Evolutionary conservation across 2,113 vertebrate genomes (phyloP).

Genomic region (Nibea coibor): DNA sequence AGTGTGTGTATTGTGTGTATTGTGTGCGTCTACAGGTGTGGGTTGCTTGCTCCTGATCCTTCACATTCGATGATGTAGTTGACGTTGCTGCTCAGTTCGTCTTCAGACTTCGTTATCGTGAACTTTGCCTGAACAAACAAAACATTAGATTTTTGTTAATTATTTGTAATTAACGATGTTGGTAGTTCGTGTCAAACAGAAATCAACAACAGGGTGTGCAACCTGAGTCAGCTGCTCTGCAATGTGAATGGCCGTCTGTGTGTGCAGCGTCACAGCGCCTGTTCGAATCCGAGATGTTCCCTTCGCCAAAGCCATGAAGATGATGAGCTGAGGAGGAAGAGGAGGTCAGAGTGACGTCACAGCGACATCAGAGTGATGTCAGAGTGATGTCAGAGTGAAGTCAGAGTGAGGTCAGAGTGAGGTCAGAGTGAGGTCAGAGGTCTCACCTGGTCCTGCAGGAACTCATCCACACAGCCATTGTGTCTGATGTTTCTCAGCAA

Average conservation of each 20-base stretch:
- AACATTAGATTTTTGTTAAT: no score
- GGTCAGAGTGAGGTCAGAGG: conserved; percentile 8
- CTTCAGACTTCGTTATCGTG: conserved; percentile 89
- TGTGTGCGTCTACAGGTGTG: conserved; percentile 74
- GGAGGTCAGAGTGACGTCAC: not conserved
- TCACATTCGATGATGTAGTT: conserved; percentile 93
- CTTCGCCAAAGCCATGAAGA: conserved; percentile 97
- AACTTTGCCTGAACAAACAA: conserved; percentile 90
- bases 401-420: not conserved
- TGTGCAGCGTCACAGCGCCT: conserved; percentile 94
- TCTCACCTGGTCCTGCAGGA: conserved; percentile 96
- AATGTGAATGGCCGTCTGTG: conserved; percentile 95
- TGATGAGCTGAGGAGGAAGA: conserved; percentile 87
- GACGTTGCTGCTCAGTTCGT: conserved; percentile 84
- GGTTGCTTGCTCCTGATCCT: conserved; percentile 89
- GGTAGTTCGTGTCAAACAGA: no score
- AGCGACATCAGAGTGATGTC: no score
- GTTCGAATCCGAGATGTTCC: conserved; percentile 92
- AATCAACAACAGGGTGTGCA: conserved; percentile 12
- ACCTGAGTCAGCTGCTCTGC: conserved; percentile 94
- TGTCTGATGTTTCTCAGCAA: conserved; percentile 93
- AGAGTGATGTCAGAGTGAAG: not conserved
- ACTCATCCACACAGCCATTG: conserved; percentile 96
- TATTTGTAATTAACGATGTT: no score
- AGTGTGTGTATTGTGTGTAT: not conserved